Percentiles rank a stretch among this genome's conserved stretches.
Evolutionary conservation across 2,113 vertebrate species (phyloP).

Genomic region (Prunella himalayana): DNA sequence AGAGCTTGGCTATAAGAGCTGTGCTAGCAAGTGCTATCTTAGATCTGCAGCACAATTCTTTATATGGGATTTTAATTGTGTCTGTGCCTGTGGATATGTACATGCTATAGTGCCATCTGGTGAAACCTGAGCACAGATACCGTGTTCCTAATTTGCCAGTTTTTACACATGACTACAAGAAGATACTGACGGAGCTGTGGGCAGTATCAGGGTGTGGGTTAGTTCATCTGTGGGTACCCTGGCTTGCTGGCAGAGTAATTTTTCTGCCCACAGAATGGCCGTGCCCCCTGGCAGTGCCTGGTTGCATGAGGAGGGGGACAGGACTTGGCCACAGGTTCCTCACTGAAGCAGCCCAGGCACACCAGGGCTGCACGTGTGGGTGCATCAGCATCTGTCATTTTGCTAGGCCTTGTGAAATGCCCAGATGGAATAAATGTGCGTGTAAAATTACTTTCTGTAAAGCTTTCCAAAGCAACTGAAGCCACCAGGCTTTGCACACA

Average conservation of each 20-base stretch:
- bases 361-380: rapidly evolving
- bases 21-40: background rate
- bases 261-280: background rate
- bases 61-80: background rate
- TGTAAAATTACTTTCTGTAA: background rate
- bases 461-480: background rate
- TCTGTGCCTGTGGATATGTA: background rate
- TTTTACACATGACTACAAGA: background rate
- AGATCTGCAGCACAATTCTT: background rate
- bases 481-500: background rate
- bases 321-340: background rate
- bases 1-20: background rate
- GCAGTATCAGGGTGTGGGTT: background rate
- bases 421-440: background rate
- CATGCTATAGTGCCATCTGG: slow-evolving; percentile 37
- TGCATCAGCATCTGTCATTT: background rate
- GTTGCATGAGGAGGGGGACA: background rate
- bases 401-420: background rate
- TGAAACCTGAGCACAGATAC: background rate
- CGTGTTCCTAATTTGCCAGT: background rate
- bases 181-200: background rate
- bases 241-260: background rate
- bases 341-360: background rate
- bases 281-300: rapidly evolving
- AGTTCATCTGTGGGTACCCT: background rate